phyloP scores from a whole-genome alignment of 2,797 vertebrate species.

The Pantherophis vulpinus region DNA sequence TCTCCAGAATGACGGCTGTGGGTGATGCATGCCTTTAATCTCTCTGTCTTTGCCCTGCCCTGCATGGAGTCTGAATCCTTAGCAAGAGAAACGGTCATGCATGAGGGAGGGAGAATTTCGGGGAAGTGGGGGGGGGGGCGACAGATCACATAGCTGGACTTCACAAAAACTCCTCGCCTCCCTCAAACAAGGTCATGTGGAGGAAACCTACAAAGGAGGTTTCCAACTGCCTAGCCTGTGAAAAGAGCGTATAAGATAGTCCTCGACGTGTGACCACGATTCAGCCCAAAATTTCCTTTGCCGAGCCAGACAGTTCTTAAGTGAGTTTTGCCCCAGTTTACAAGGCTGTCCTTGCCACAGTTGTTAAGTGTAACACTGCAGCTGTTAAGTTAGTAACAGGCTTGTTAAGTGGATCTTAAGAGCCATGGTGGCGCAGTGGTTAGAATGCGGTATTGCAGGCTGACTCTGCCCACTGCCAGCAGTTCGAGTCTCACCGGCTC shows the following conservation, averaged over 20 bases:
- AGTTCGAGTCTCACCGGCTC: background rate
- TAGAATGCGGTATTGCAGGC: background rate
- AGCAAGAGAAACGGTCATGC: constrained; percentile 48
- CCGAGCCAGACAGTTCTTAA: background rate
- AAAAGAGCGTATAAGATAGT: background rate
- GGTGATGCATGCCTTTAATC: constrained; percentile 87
- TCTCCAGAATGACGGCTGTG: constrained; percentile 73
- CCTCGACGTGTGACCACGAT: no score
- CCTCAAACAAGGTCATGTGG: background rate
- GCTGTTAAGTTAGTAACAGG: background rate
- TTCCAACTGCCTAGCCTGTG: background rate
- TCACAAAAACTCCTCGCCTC: background rate
- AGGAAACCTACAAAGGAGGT: background rate
- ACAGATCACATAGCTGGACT: background rate
- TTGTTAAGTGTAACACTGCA: background rate
- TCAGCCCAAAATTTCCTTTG: background rate
- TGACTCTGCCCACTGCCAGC: background rate
- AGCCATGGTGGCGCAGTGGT: background rate
- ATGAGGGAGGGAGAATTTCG: background rate
- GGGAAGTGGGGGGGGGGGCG: background rate
- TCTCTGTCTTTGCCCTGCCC: constrained; percentile 63
- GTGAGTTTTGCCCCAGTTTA: background rate
- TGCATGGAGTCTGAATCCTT: constrained; percentile 79
- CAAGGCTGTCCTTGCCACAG: background rate
- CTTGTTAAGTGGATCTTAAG: background rate